Evolutionary conservation across 2,888 invertebrate genomes (phyloP).

Genomic region (Fragum sueziense): DNA sequence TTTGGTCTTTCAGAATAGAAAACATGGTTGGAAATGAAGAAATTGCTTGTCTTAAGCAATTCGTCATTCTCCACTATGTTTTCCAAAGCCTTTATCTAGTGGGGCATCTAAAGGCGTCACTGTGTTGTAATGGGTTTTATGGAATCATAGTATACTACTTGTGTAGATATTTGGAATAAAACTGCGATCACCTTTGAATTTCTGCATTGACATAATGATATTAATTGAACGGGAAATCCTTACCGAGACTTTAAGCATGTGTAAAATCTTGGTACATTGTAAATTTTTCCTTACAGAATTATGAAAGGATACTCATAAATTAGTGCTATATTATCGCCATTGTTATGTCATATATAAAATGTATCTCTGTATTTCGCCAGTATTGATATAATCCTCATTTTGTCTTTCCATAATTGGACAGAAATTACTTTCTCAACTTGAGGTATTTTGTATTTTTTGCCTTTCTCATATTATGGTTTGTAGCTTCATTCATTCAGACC

Average conservation of each 20-base stretch:
- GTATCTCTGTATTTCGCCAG: slow-evolving; percentile 6
- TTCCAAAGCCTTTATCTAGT: too few species aligned
- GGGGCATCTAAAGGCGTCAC: too few species aligned
- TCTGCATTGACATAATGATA: not conserved
- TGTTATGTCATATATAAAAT: not conserved
- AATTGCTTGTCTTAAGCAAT: too few species aligned
- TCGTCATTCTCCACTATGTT: too few species aligned
- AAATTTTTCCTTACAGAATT: not conserved
- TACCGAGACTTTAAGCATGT: not conserved
- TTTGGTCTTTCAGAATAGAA: too few species aligned
- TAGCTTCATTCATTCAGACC: too few species aligned
- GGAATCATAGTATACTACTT: not conserved
- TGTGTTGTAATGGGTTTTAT: too few species aligned
- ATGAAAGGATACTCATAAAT: slow-evolving; percentile 16
- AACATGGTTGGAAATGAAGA: too few species aligned
- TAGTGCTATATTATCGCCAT: slow-evolving; percentile 13
- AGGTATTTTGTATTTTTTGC: not conserved
- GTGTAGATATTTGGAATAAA: not conserved
- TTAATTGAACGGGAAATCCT: not conserved
- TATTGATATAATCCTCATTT: slow-evolving; percentile 7
- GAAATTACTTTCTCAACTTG: not conserved
- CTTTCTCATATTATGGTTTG: not conserved
- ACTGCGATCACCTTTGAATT: not conserved
- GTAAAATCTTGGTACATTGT: not conserved
- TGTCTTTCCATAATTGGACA: not conserved